These are phyloP conservation scores for Pyrrhia umbra DNA, from an alignment of 2,888 invertebrate species.

Conservation along the genomic window DNA sequence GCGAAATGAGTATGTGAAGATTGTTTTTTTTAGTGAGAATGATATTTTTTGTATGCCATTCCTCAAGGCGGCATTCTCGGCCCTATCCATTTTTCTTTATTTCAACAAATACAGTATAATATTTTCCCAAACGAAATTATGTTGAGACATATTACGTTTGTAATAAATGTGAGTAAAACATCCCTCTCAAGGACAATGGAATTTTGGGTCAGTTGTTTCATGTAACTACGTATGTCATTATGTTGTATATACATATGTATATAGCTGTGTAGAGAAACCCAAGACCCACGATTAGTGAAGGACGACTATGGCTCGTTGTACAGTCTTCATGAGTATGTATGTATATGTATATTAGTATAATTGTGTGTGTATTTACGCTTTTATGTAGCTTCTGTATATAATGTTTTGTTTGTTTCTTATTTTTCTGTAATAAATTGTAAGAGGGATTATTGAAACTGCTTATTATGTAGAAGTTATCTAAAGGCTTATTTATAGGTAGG, in stretches of 20 bases:
- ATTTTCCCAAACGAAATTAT: conserved; percentile 37
- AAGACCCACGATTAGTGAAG: conserved; percentile 38
- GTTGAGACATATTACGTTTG: conserved; percentile 41
- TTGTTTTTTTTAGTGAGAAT: neutral
- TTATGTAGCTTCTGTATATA: neutral
- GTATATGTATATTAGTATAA: neutral
- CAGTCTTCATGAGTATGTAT: conserved; percentile 13
- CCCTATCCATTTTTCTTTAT: neutral
- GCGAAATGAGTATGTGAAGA: neutral
- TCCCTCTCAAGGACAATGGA: conserved; percentile 28
- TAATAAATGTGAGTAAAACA: conserved; percentile 46
- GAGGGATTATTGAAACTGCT: too few species aligned
- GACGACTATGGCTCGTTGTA: conserved; percentile 20
- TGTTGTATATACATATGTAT: conserved; percentile 23
- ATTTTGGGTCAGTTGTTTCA: conserved; percentile 49
- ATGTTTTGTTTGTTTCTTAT: too few species aligned
- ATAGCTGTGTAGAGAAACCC: conserved; percentile 16
- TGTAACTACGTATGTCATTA: conserved; percentile 33
- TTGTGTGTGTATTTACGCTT: neutral
- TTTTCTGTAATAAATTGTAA: too few species aligned
- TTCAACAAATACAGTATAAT: conserved; percentile 15
- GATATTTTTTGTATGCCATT: neutral
- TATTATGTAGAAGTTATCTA: too few species aligned
- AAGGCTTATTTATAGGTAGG: too few species aligned
- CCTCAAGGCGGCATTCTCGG: conserved; percentile 12